Percentiles rank a stretch among this genome's conserved stretches.
phyloP scores from a whole-genome alignment of 64 coral and sea anemone genomes.

The Montipora capricornis region DNA sequence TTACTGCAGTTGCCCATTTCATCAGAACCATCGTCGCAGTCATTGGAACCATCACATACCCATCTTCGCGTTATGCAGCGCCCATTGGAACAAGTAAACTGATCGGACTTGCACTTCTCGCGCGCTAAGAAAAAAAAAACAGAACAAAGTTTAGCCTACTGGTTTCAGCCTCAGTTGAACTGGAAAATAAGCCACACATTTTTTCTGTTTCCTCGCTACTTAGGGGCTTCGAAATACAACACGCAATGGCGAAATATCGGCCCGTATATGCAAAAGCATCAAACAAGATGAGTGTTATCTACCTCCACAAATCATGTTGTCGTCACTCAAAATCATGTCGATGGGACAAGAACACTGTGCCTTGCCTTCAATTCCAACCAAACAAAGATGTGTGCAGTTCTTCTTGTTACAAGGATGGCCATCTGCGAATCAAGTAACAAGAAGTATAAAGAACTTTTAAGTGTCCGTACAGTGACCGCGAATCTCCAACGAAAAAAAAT shows the following conservation, averaged over 20 bases:
- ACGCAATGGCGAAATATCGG: too few species aligned
- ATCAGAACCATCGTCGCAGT: slow-evolving; percentile 51
- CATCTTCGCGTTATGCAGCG: slow-evolving; percentile 12
- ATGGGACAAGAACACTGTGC: slow-evolving; percentile 70
- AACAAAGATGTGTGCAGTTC: slow-evolving; percentile 48
- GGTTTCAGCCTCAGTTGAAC: too few species aligned
- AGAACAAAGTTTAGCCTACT: neutral
- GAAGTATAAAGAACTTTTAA: neutral
- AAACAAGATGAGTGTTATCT: neutral
- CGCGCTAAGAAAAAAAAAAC: neutral
- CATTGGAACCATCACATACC: slow-evolving; percentile 43
- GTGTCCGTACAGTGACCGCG: too few species aligned
- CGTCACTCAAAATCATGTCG: slow-evolving; percentile 15
- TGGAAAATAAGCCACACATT: too few species aligned
- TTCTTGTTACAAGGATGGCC: slow-evolving; percentile 40
- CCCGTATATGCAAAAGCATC: neutral
- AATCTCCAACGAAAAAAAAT: too few species aligned
- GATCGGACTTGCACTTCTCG: neutral
- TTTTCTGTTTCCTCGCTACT: too few species aligned
- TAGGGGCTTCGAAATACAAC: too few species aligned
- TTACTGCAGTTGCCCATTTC: slow-evolving; percentile 66
- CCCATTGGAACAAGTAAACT: slow-evolving; percentile 49
- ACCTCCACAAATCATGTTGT: slow-evolving; percentile 61
- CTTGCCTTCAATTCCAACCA: neutral
- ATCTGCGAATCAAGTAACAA: neutral